These are phyloP conservation scores for Heliangelus exortis DNA, from an alignment of 2,797 vertebrate genomes.

Conservation along the genomic window DNA sequence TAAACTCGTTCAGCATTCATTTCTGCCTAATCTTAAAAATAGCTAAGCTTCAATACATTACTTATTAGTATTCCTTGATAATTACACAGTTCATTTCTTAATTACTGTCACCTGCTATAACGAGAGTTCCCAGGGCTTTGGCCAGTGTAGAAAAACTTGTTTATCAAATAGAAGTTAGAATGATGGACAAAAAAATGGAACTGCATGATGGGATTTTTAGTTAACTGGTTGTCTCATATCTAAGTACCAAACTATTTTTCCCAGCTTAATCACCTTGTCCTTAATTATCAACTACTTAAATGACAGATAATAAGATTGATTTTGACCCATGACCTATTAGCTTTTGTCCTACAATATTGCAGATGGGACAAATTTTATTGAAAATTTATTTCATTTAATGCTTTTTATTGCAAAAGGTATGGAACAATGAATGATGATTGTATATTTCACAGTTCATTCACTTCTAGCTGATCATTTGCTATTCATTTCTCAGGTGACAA, in stretches of 20 bases:
- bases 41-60: not conserved
- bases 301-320: conserved; percentile 43
- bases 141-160: not conserved
- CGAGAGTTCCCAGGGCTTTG: not conserved
- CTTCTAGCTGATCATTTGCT: conserved; percentile 64
- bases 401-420: conserved; percentile 70
- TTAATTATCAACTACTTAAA: conserved; percentile 32
- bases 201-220: not conserved
- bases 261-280: conserved; percentile 4
- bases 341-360: conserved; percentile 52
- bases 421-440: conserved; percentile 69
- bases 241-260: conserved; percentile 46
- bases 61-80: not conserved
- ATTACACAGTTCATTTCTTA: not conserved
- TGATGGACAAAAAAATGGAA: not conserved
- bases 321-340: conserved; percentile 42
- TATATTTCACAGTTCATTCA: conserved; percentile 74
- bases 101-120: not conserved
- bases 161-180: not conserved
- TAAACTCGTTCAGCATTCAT: conserved; percentile 8
- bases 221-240: not conserved
- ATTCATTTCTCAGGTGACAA: conserved; percentile 67
- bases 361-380: conserved; percentile 60
- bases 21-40: conserved; percentile 17
- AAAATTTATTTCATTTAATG: conserved; percentile 74